Percentiles rank a stretch among this genome's conserved stretches.
phyloP scores from a whole-genome alignment of 2,888 invertebrate genomes.

The Oscheius onirici region DNA sequence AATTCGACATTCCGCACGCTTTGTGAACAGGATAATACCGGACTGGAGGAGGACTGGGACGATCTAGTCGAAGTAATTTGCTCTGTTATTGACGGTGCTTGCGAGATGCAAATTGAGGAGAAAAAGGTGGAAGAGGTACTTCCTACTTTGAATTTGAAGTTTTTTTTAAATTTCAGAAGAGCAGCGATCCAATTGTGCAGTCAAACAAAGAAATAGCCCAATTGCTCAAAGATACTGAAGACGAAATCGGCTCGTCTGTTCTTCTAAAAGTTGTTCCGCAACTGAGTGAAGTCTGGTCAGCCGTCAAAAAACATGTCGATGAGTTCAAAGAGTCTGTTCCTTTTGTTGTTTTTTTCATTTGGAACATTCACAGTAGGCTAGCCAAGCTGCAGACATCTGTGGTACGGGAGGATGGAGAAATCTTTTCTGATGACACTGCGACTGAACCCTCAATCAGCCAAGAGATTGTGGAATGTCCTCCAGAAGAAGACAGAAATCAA shows the following conservation, averaged over 20 bases:
- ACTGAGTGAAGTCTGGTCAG: not conserved
- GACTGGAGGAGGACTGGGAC: constrained; percentile 28
- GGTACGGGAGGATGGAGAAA: no score
- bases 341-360: not conserved
- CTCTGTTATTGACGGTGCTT: constrained; percentile 29
- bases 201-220: not conserved
- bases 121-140: not conserved
- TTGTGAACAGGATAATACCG: not conserved
- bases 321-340: not conserved
- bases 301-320: not conserved
- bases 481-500: no score
- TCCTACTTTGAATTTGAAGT: no score
- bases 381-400: no score
- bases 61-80: constrained; percentile 38
- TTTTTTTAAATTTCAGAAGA: no score
- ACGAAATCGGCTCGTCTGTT: not conserved
- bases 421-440: no score
- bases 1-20: constrained; percentile 1
- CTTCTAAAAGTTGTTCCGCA: not conserved
- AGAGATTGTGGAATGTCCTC: no score
- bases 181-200: not conserved
- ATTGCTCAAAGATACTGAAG: constrained; percentile 15
- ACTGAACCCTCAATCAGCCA: no score
- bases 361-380: not conserved
- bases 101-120: constrained; percentile 1